Base-by-base conservation (phyloP, 2,888 invertebrate species). In the Buathra laborator region DNA sequence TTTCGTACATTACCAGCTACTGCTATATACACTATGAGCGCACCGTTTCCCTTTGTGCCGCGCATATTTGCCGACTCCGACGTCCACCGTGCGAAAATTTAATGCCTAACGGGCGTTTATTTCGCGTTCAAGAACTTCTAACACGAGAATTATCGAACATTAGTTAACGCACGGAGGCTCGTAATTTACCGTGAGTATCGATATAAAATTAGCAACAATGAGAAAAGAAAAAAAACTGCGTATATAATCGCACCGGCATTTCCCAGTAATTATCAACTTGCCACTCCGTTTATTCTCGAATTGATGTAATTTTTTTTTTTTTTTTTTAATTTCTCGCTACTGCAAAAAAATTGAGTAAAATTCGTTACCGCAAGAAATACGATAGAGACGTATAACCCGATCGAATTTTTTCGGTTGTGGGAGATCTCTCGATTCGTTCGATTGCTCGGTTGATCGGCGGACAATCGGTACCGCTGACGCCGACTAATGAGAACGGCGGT, bases 401-500 rank as follows among this genome's bases (percentile, higher is more conserved):
- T 74, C 53, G 70, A 59, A 66, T 37, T 19, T 43, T 29, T 19
- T 29, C 70, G 79, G 37, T 48, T 24, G 10, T 46, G 82, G 59
- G 24, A 24, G 66, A 81, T 81, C 59, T 71, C 81, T 78, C 82
- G 85, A 82, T 66, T 76, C 79, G 79, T 67, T 53, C 72, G 76
- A 85, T 85, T 68, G 82, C 44, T 71, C 80, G 76, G 71, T 85
- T 37, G 85, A 85, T 85, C 83, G 83, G 82, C 83, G 83, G 72
- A 85, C 85, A 81, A 87, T 90, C 89, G 90, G 89, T 86, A 83
- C 90, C 89, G 88, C 90, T 90, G 90, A 90, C 90, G 90, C 89
- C 89, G 90, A 89, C 90, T 90, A 90, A 90, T 90, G 91, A 91
- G 89, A 85, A 87, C 87, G 80, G 86, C 86, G 81, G 87, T 88